Percentiles rank a stretch among this genome's conserved stretches.
These are phyloP conservation scores for Drosophila cognata DNA, from an alignment of 2,888 invertebrate genomes.

Conservation along the genomic window DNA sequence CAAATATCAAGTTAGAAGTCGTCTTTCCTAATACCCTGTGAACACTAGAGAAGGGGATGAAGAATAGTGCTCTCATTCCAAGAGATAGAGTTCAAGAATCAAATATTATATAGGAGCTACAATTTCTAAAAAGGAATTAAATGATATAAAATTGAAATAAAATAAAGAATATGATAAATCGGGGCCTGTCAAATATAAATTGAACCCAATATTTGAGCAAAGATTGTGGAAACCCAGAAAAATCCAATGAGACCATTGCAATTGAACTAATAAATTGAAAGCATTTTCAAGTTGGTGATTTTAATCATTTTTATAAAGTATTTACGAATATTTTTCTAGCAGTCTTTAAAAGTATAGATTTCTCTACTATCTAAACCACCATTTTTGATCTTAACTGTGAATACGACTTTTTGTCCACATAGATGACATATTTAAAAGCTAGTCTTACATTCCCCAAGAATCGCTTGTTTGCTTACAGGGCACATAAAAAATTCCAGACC, in stretches of 20 bases:
- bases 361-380: neutral
- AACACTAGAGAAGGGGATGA: neutral
- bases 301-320: neutral
- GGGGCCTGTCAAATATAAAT: neutral
- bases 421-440: neutral
- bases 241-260: neutral
- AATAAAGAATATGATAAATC: neutral
- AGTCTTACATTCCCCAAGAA: constrained; percentile 14
- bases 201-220: neutral
- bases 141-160: neutral
- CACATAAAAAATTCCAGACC: constrained; percentile 61
- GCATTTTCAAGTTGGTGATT: neutral
- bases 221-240: neutral
- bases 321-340: neutral
- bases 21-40: constrained; percentile 29
- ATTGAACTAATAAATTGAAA: neutral
- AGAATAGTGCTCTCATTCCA: neutral
- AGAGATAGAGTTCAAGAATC: neutral
- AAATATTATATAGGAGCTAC: neutral
- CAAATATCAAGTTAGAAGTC: constrained; percentile 3
- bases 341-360: neutral
- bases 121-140: neutral
- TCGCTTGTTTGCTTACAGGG: constrained; percentile 13
- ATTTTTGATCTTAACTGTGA: neutral
- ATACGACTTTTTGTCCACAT: neutral